Base-by-base conservation (phyloP, 2,888 invertebrate genomes). In the Trissoscelio sp. region DNA sequence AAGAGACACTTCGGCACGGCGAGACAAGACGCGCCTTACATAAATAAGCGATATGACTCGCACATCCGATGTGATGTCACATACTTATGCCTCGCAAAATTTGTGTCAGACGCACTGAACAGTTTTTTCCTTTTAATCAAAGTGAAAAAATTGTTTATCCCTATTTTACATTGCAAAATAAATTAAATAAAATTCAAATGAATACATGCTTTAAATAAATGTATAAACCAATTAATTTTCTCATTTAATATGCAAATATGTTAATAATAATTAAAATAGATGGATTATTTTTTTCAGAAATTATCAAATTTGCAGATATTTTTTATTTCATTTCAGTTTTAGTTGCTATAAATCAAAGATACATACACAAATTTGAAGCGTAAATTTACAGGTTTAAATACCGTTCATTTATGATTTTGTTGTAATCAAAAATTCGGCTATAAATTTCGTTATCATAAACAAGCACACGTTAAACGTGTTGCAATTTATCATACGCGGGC, bases 1-100 rank as follows among this genome's bases (percentile, higher is more conserved):
- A 88, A 88, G 88, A 82, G 79, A 79, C 85, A 83, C 85, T 85
- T 86, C 85, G 85, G 84, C 85, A 85, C 87, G 84, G 82, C 84
- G 85, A 72, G 79, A 69, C 72, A 31, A 69, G 62, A 74, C 79
- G 62, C 79, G 79, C 31, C 79, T 79, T 69, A 79, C 79, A 73
- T 73, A 79, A 79, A 79, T 74, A 73, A 79, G 44, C 58, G 53
- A 57, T 66, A 69, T 69, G 79, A 69, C 44, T 69, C 51, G 75
- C 22, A 66, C 66, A 60, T 31, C 37, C 48, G 34, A 60, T 28
- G 48, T 66, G 48, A 74, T 34, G 69, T 60, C 74, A 72, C 64
- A 51, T 51, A 28, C 42, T 16, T 53, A 34, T 28, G 11, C 22
- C 34, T 24, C 22, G 46, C 67, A 39, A 75, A 60, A 74, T 64